A percentile compares a stretch with the other conserved stretches of the same genome.
Conservation (phyloP, 2,888 invertebrate genomes). For the Mongoloraphidia duomilia region DNA sequence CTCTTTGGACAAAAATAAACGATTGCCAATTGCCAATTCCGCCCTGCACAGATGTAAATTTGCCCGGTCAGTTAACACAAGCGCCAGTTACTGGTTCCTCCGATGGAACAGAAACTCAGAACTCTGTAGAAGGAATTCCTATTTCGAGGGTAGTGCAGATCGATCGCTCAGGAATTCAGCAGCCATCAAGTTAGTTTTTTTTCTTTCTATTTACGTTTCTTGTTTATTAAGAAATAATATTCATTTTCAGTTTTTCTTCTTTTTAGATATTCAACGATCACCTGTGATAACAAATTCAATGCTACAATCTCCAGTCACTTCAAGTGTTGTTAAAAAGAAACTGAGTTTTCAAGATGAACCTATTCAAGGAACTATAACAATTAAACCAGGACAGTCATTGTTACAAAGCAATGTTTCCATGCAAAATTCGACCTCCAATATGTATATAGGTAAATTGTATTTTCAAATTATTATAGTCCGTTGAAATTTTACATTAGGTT, state of each 20-base stretch:
- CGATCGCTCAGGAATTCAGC: no score
- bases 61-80: conserved; percentile 35
- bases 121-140: no score
- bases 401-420: conserved; percentile 18
- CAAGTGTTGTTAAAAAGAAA: conserved; percentile 27
- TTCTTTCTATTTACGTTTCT: conserved; percentile 3
- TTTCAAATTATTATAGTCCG: no score
- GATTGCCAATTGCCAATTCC: conserved; percentile 45
- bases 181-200: conserved; percentile 6
- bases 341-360: conserved; percentile 25
- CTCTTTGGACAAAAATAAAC: conserved; percentile 52
- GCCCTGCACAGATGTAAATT: conserved; percentile 60
- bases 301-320: conserved; percentile 48
- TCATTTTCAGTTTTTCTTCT: conserved; percentile 3
- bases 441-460: no score
- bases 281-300: conserved; percentile 42
- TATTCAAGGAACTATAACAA: conserved; percentile 32
- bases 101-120: background rate
- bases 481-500: no score
- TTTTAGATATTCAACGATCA: conserved; percentile 29
- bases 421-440: no score
- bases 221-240: conserved; percentile 3
- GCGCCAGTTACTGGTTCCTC: conserved; percentile 11
- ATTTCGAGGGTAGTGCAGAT: no score
- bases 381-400: conserved; percentile 42